Percentiles rank a stretch among this genome's conserved stretches.
Conservation (phyloP, 2,113 vertebrate genomes). For the Zosterops hypoxanthus region DNA sequence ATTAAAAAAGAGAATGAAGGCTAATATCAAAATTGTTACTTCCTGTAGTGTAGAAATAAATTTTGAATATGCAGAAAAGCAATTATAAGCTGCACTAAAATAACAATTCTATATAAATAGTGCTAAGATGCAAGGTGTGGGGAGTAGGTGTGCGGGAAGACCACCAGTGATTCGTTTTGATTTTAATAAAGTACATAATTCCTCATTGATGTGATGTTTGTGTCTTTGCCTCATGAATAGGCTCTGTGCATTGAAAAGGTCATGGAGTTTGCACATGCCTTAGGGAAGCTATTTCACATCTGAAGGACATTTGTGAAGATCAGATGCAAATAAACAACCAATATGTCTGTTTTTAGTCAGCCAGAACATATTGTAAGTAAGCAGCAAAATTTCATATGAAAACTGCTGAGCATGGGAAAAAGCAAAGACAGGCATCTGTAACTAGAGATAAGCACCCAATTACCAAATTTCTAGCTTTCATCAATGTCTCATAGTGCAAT, state of each 20-base stretch:
- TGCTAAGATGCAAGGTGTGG: neutral
- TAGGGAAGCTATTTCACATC: neutral
- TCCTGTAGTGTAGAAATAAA: neutral
- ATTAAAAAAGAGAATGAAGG: neutral
- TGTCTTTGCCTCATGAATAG: neutral
- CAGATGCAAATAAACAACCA: neutral
- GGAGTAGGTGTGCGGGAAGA: neutral
- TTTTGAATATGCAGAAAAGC: neutral
- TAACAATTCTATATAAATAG: neutral
- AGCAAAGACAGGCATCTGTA: neutral
- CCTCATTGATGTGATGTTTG: neutral
- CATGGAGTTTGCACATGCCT: neutral
- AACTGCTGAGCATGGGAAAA: neutral
- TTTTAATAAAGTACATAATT: neutral
- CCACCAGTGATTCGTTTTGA: neutral
- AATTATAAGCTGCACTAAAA: neutral
- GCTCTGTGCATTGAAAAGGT: neutral
- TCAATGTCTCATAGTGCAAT: neutral
- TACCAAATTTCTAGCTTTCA: neutral
- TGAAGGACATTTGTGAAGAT: slow-evolving; percentile 26
- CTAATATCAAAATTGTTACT: neutral
- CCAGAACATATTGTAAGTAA: neutral
- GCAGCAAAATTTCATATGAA: neutral
- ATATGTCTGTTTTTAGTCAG: neutral
- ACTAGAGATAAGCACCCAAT: neutral